These are phyloP conservation scores for Hirtodrosophila cameraria DNA, from an alignment of 2,888 invertebrate genomes.

Conservation along the genomic window DNA sequence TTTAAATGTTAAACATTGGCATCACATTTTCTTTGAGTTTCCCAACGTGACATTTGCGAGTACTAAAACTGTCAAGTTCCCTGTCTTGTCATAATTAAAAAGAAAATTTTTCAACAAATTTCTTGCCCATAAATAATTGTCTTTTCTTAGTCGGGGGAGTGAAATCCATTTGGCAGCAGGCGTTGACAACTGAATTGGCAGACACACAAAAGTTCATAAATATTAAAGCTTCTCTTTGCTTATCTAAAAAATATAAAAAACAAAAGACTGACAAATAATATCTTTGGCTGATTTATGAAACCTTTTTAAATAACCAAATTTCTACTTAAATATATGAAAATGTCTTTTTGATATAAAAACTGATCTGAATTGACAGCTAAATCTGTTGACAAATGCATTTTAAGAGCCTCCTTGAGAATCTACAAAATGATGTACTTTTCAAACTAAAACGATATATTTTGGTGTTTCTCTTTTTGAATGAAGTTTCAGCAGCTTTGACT, in stretches of 20 bases:
- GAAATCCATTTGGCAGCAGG: conserved; percentile 68
- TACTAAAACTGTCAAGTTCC: conserved; percentile 69
- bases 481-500: too few species aligned
- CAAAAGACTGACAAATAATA: conserved; percentile 50
- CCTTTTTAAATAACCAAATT: conserved; percentile 38
- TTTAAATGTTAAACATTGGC: conserved; percentile 20
- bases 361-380: conserved; percentile 42
- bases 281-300: conserved; percentile 56
- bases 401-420: too few species aligned
- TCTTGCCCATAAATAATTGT: conserved; percentile 52
- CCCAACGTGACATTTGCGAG: conserved; percentile 53
- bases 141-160: conserved; percentile 25
- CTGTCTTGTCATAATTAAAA: conserved; percentile 79
- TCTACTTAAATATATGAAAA: conserved; percentile 13
- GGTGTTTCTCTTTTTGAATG: too few species aligned
- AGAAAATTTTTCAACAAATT: conserved; percentile 58
- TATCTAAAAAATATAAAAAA: conserved; percentile 13
- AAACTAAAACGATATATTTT: too few species aligned
- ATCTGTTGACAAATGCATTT: conserved; percentile 24
- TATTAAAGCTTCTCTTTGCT: conserved; percentile 28
- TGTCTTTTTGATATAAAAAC: conserved; percentile 8
- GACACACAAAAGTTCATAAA: conserved; percentile 49
- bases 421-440: too few species aligned
- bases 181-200: conserved; percentile 69
- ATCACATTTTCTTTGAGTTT: conserved; percentile 29